Conservation (phyloP, 2,888 invertebrate species). For the Dolichomitus sp. region DNA sequence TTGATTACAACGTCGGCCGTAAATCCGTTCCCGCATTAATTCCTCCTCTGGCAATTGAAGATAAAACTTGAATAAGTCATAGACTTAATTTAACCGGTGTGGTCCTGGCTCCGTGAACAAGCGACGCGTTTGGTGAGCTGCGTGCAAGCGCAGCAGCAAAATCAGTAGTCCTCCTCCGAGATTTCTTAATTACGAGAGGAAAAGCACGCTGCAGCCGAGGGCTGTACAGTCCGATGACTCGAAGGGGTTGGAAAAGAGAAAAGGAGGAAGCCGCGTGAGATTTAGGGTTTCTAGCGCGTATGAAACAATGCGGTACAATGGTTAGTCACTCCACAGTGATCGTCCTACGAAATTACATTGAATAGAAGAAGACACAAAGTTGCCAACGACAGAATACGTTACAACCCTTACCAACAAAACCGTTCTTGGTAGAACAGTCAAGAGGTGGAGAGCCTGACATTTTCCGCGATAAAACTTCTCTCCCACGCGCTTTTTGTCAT, state of each 20-base stretch:
- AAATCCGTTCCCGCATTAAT: constrained; percentile 78
- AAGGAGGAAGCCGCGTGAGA: constrained; percentile 74
- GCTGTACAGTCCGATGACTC: constrained; percentile 70
- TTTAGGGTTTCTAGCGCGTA: constrained; percentile 72
- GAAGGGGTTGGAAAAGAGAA: constrained; percentile 72
- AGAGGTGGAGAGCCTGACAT: constrained; percentile 19
- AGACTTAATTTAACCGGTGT: constrained; percentile 83
- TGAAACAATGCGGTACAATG: background rate
- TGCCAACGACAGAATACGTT: background rate
- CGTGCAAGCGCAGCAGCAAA: constrained; percentile 57
- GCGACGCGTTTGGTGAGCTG: constrained; percentile 54
- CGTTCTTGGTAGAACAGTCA: background rate
- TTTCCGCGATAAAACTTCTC: constrained; percentile 78
- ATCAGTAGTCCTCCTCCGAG: constrained; percentile 77
- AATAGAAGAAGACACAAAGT: background rate
- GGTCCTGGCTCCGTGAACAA: constrained; percentile 59
- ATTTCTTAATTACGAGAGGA: constrained; percentile 84
- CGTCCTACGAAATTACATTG: background rate
- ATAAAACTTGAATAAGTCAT: constrained; percentile 86
- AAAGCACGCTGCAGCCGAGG: constrained; percentile 44
- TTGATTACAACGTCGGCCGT: constrained; percentile 80
- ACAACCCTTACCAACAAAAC: background rate
- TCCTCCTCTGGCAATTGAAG: constrained; percentile 84
- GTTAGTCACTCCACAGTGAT: constrained; percentile 3
- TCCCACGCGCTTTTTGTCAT: constrained; percentile 79